A percentile compares a stretch with the other conserved stretches of the same genome.
Conservation (phyloP, 2,113 vertebrate species). For the Salvelinus fontinalis region DNA sequence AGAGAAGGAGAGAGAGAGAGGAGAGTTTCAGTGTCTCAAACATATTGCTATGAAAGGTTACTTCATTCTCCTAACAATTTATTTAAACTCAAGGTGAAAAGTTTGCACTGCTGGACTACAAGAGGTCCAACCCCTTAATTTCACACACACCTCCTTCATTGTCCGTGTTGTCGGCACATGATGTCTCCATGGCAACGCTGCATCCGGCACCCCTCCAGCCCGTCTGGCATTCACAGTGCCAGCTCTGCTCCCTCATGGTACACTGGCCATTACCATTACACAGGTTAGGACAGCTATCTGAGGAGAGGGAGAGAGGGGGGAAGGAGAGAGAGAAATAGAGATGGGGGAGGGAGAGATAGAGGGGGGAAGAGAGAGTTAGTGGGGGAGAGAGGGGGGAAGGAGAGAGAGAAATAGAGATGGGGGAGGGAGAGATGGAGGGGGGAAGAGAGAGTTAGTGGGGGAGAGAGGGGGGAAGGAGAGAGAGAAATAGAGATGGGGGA, state of each 20-base stretch:
- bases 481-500: too few species aligned
- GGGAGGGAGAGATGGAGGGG: too few species aligned
- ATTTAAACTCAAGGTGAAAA: too few species aligned
- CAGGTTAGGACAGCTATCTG: constrained; percentile 98
- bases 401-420: neutral
- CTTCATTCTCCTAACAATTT: too few species aligned
- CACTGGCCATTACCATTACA: constrained; percentile 98
- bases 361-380: neutral
- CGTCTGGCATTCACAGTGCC: constrained; percentile 98
- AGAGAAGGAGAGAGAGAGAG: constrained; percentile 3
- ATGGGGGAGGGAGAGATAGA: neutral
- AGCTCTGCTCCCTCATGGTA: constrained; percentile 98
- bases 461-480: too few species aligned
- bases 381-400: neutral
- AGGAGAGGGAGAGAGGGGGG: constrained; percentile 67
- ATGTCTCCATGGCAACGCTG: constrained; percentile 98
- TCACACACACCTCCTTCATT: constrained; percentile 93
- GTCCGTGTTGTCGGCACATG: constrained; percentile 98
- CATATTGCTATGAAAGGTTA: neutral
- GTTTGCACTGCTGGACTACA: too few species aligned
- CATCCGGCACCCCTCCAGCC: constrained; percentile 98
- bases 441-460: too few species aligned
- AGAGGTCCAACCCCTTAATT: neutral
- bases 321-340: constrained; percentile 3
- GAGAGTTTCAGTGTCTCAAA: constrained; percentile 5